These are phyloP conservation scores for Gasterosteus nipponicus DNA, from an alignment of 2,113 vertebrate species.

Conservation along the genomic window DNA sequence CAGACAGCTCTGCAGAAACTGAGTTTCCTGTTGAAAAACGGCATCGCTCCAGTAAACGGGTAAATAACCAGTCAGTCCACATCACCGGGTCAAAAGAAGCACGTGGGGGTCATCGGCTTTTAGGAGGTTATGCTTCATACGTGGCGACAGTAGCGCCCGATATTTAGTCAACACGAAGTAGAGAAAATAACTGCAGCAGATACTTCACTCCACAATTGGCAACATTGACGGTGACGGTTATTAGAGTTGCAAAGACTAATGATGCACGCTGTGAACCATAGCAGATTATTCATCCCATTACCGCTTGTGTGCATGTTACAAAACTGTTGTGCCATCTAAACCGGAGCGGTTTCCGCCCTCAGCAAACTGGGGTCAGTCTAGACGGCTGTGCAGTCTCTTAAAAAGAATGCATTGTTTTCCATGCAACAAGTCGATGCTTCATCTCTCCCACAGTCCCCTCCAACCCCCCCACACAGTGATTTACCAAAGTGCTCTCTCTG, in stretches of 20 bases:
- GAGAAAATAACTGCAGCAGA: conserved; percentile 4
- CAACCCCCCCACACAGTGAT: not conserved
- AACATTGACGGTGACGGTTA: not conserved
- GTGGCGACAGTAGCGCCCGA: not conserved
- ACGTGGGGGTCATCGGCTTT: not conserved
- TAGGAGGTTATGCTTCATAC: conserved; percentile 6
- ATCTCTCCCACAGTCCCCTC: too few species aligned
- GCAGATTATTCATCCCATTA: not conserved
- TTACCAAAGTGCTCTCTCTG: not conserved
- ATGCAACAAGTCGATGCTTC: not conserved
- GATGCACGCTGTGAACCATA: not conserved
- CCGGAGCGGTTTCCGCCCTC: conserved; percentile 23
- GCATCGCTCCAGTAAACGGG: not conserved
- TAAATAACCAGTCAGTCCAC: not conserved
- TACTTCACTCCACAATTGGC: conserved; percentile 43
- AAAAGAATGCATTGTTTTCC: not conserved
- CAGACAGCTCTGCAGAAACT: conserved; percentile 30
- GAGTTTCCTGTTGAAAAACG: conserved; percentile 60
- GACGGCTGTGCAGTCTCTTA: not conserved
- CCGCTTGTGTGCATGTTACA: conserved; percentile 28
- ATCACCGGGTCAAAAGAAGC: not conserved
- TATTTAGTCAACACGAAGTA: conserved; percentile 1
- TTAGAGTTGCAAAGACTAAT: not conserved
- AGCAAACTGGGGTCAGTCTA: conserved; percentile 8
- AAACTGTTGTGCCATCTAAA: conserved; percentile 27